Conservation (phyloP, 2,797 vertebrate species). For the Rhinophrynus dorsalis region DNA sequence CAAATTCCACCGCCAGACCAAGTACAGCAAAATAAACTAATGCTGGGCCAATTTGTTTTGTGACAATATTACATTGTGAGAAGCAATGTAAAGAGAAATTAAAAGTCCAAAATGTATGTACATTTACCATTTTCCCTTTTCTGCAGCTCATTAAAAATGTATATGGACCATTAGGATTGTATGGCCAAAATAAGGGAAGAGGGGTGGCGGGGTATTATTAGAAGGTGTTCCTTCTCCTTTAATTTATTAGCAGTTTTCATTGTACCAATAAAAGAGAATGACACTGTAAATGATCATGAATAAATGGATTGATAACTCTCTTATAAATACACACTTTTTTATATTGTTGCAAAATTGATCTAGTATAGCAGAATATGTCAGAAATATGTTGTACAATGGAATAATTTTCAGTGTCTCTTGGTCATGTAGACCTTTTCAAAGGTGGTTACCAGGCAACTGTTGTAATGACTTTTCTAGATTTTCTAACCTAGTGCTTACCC, state of each 20-base stretch:
- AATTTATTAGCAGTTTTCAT: slow-evolving; percentile 46
- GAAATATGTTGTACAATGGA: slow-evolving; percentile 33
- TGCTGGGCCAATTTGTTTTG: too few relatives aligned
- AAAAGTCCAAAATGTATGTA: too few relatives aligned
- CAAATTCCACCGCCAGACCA: too few relatives aligned
- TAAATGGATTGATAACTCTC: slow-evolving; percentile 14
- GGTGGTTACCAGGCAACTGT: slow-evolving; percentile 67
- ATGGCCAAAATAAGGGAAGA: too few relatives aligned
- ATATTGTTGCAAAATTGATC: slow-evolving; percentile 4
- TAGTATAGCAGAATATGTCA: slow-evolving; percentile 18
- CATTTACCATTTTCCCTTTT: too few relatives aligned
- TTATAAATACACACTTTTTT: slow-evolving; percentile 11
- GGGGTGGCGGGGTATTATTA: too few relatives aligned
- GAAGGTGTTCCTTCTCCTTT: too few relatives aligned
- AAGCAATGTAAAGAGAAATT: too few relatives aligned
- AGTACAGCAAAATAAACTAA: too few relatives aligned
- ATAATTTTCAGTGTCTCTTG: slow-evolving; percentile 7
- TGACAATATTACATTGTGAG: too few relatives aligned
- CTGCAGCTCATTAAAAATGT: too few relatives aligned
- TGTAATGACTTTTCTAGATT: slow-evolving; percentile 56
- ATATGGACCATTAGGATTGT: too few relatives aligned
- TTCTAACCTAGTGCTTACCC: slow-evolving; percentile 55
- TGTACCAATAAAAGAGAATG: slow-evolving; percentile 46
- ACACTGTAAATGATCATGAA: not conserved
- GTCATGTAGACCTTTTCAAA: slow-evolving; percentile 19